Evolutionary conservation across 2,888 invertebrate genomes (phyloP), one percentile per base, ranked within the genome.

Genomic region (Mechanitis messenoides): DNA sequence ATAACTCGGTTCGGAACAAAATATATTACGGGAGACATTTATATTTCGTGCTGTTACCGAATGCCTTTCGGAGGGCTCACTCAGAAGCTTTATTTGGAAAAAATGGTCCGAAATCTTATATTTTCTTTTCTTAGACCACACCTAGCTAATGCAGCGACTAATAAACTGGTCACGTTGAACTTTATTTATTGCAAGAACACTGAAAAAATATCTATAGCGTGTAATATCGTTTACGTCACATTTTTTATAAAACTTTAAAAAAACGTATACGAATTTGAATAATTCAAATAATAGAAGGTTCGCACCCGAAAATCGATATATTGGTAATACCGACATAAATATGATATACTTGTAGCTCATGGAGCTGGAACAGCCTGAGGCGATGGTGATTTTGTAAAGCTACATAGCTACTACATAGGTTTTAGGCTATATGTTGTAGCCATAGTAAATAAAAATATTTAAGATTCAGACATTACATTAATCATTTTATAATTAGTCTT

Each of bases 81-180:
- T 78, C 74, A 71, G 72, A 65, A 73, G 66, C 72, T 78, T 73
- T 79, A 75, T 80, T 76, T 76, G 70, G 70, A 70, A 73, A 75
- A 50, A 71, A 62, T 76, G 73, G 73, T 74, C 72, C 67, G 69
- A 78, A 78, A 79, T 76, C 79, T 75, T 71, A 80, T 79, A 75
- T 79, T 73, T 80, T 76, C 77, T 79, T 81, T 74, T 75, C 71
- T 74, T 73, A 71, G 74, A 77, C 72, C 77, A 75, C 75, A 77
- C 81, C 76, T 75, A 74, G 75, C 73, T 75, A 87, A 88, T 84
- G 79, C 80, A 80, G 79, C 82, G 66, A 84, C 84, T 86, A 87
- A 87, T 84, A 89, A 83, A 79, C 88, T 67, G 82, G 86, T 87
- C 87, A 87, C 87, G 88, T 87, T 82, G 81, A 73, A 76, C 75